These are phyloP conservation scores for Catalaphyllia jardinei DNA, from an alignment of 64 coral and sea anemone genomes.

Conservation along the genomic window DNA sequence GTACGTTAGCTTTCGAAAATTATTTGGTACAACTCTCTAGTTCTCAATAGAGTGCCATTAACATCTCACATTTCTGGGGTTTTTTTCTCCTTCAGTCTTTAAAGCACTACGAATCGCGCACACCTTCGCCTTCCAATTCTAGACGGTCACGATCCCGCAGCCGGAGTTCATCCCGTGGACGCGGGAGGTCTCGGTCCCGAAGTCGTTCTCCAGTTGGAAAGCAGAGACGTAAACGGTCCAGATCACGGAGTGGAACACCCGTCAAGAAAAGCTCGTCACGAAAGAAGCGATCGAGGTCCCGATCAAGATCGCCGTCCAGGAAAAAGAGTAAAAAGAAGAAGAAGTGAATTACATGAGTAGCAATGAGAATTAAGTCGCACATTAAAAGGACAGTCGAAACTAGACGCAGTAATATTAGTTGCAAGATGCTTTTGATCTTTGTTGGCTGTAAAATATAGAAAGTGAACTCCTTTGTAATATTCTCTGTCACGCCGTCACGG, in stretches of 20 bases:
- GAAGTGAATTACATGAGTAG: conserved; percentile 41
- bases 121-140: conserved; percentile 56
- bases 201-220: conserved; percentile 40
- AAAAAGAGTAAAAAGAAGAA: conserved; percentile 91
- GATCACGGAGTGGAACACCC: conserved; percentile 72
- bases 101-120: conserved; percentile 66
- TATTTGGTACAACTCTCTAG: background rate
- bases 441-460: background rate
- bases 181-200: conserved; percentile 72
- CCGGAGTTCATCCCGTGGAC: conserved; percentile 63
- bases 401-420: background rate
- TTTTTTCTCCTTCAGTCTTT: conserved; percentile 44
- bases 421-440: background rate
- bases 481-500: too few relatives aligned
- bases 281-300: conserved; percentile 82
- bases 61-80: background rate
- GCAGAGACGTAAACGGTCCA: conserved; percentile 61
- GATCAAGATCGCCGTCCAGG: conserved; percentile 77
- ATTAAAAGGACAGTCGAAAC: background rate
- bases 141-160: conserved; percentile 60
- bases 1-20: background rate
- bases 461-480: background rate
- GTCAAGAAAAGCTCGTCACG: conserved; percentile 71
- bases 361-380: background rate
- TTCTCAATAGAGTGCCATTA: background rate